These are phyloP conservation scores for Alouatta palliata DNA, from an alignment of 2,113 vertebrate genomes.

Conservation along the genomic window DNA sequence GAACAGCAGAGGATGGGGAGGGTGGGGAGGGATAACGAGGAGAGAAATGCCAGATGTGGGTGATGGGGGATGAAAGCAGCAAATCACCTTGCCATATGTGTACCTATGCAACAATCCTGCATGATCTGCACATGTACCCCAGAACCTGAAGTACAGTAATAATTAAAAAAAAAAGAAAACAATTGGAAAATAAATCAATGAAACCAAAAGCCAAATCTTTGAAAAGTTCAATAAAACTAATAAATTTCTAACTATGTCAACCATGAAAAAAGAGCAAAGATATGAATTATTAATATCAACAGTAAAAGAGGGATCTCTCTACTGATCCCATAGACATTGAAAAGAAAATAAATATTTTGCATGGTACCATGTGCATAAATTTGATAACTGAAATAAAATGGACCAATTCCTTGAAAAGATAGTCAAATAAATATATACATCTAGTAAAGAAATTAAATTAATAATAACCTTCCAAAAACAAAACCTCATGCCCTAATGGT, in stretches of 20 bases:
- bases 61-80: too few relatives aligned
- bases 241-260: not conserved
- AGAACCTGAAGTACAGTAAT: too few relatives aligned
- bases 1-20: rapidly evolving
- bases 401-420: not conserved
- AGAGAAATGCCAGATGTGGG: too few relatives aligned
- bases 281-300: not conserved
- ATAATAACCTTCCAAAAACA: not conserved
- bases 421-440: not conserved
- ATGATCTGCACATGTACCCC: too few relatives aligned
- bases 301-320: not conserved
- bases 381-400: not conserved
- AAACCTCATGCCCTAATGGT: not conserved
- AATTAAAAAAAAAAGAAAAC: not conserved
- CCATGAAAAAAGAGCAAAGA: not conserved
- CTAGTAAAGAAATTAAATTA: not conserved
- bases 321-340: not conserved
- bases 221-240: not conserved
- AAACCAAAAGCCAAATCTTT: not conserved
- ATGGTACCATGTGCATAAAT: not conserved
- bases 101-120: too few relatives aligned
- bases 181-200: too few relatives aligned
- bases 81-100: too few relatives aligned
- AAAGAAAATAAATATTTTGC: not conserved
- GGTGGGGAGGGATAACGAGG: too few relatives aligned